A percentile compares a stretch with the other conserved stretches of the same genome.
These are phyloP conservation scores for Chiloscyllium punctatum DNA, from an alignment of 2,797 vertebrate genomes.

Conservation along the genomic window DNA sequence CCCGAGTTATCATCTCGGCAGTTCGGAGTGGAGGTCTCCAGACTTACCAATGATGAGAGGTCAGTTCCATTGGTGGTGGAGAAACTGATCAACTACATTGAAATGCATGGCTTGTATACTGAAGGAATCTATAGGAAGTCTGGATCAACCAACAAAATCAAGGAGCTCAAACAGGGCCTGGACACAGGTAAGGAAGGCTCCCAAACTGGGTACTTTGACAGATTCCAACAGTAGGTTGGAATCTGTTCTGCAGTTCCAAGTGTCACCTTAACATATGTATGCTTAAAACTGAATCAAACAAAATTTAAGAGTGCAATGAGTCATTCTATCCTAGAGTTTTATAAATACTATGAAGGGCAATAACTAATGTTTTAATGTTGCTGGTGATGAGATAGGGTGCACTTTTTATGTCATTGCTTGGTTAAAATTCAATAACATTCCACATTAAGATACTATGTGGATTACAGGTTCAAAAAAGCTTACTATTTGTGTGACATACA, in stretches of 20 bases:
- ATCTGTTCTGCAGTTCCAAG: neutral
- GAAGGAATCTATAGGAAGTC: constrained; percentile 97
- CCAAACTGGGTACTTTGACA: neutral
- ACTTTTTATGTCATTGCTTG: neutral
- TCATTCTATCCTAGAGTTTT: neutral
- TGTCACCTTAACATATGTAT: neutral
- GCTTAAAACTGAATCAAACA: neutral
- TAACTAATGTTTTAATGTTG: neutral
- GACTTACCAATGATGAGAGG: constrained; percentile 84
- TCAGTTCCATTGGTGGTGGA: constrained; percentile 86
- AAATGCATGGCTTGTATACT: constrained; percentile 96
- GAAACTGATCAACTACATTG: constrained; percentile 97
- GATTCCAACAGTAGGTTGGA: neutral
- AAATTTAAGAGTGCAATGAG: neutral
- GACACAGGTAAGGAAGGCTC: constrained; percentile 69
- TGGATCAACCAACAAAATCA: constrained; percentile 93
- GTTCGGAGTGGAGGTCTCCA: constrained; percentile 88
- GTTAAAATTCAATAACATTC: neutral
- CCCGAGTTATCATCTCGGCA: constrained; percentile 86
- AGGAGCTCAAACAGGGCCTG: constrained; percentile 83
- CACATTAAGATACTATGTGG: neutral
- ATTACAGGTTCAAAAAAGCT: neutral
- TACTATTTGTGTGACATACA: neutral
- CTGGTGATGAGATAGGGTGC: neutral
- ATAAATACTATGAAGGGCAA: neutral